Evolutionary conservation across 2,888 invertebrate species (phyloP).

Genomic region (Drosophila fungiperda): DNA sequence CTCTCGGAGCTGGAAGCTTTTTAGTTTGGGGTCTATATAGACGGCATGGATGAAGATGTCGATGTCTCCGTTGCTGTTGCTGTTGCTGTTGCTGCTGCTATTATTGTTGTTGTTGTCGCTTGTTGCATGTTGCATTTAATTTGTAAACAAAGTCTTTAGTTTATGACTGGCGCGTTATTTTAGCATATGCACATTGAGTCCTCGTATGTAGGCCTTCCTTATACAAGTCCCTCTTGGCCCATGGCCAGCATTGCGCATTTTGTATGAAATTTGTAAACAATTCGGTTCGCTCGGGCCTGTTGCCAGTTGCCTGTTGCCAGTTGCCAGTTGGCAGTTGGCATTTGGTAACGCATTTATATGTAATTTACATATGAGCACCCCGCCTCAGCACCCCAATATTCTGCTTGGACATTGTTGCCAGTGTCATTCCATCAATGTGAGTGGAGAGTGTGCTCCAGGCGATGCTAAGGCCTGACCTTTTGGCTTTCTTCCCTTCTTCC

Average conservation of each 20-base stretch:
- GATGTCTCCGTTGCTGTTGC: constrained; percentile 34
- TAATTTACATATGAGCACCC: constrained; percentile 51
- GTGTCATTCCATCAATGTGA: constrained; percentile 72
- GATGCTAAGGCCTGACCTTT: constrained; percentile 49
- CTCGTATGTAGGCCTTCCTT: constrained; percentile 39
- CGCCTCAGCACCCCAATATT: neutral
- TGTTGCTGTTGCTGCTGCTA: constrained; percentile 7
- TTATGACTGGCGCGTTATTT: constrained; percentile 78
- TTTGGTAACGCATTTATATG: constrained; percentile 51
- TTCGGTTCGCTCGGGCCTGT: constrained; percentile 45
- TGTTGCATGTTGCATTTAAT: constrained; percentile 80
- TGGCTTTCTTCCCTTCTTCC: constrained; percentile 4
- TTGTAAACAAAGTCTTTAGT: constrained; percentile 83
- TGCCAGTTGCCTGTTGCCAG: constrained; percentile 26
- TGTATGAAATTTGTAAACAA: constrained; percentile 80
- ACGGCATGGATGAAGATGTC: constrained; percentile 62
- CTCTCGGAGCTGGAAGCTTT: constrained; percentile 44
- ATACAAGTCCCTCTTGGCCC: constrained; percentile 21
- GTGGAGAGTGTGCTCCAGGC: neutral
- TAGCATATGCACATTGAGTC: constrained; percentile 66
- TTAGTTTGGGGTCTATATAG: constrained; percentile 12
- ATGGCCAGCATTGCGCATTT: constrained; percentile 46
- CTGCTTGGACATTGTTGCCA: constrained; percentile 35
- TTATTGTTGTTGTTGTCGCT: constrained; percentile 33
- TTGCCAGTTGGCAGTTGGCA: constrained; percentile 33